Evolutionary conservation across 2,888 invertebrate species (phyloP).

Genomic region (Entomobrya multifasciata): DNA sequence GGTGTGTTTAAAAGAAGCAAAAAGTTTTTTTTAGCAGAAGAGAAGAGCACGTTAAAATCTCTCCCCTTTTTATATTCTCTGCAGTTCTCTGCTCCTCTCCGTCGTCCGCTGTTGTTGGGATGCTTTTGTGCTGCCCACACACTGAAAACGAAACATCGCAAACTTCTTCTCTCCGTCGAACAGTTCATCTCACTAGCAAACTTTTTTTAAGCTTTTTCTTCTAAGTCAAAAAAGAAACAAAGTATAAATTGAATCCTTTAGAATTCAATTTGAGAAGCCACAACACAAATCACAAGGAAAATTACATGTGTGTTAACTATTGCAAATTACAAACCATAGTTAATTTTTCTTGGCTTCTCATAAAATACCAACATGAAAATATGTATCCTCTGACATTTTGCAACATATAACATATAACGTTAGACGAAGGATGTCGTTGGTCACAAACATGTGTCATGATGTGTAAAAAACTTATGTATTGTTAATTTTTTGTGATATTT

Average conservation of each 20-base stretch:
- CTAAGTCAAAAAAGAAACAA: background rate
- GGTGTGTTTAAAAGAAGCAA: too few species aligned
- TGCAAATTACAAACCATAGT: conserved; percentile 38
- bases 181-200: background rate
- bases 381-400: conserved; percentile 9
- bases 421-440: conserved; percentile 17
- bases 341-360: conserved; percentile 2
- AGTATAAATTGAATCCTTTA: conserved; percentile 28
- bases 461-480: too few species aligned
- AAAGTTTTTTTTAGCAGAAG: too few species aligned
- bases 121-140: conserved; percentile 51
- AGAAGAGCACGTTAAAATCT: too few species aligned
- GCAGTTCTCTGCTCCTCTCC: too few species aligned
- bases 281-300: conserved; percentile 68
- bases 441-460: too few species aligned
- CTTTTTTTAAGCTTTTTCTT: background rate
- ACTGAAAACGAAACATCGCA: conserved; percentile 41
- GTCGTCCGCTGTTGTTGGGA: too few species aligned
- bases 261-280: conserved; percentile 62
- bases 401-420: too few species aligned
- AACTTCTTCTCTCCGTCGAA: conserved; percentile 15
- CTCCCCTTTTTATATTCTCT: too few species aligned
- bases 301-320: conserved; percentile 53
- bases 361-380: too few species aligned
- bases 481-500: too few species aligned